Evolutionary conservation across 2,797 vertebrate genomes (phyloP).

Genomic region (Schizopygopsis malacanthus): DNA sequence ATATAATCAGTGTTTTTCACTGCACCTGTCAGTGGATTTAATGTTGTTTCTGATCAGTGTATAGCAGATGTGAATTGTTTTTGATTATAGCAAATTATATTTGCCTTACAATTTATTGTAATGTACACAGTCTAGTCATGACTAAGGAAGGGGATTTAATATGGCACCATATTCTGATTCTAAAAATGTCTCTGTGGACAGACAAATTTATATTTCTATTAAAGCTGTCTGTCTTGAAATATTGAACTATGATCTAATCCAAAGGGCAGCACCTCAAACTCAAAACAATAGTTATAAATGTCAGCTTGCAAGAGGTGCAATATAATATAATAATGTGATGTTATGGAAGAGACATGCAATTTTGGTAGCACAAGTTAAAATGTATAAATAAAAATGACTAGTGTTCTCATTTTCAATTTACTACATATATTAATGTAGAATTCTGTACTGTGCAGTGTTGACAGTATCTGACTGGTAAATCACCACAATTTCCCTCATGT

Average conservation of each 20-base stretch:
- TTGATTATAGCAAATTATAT: background rate
- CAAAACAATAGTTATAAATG: conserved; percentile 22
- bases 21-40: background rate
- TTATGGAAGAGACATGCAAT: background rate
- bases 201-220: conserved; percentile 12
- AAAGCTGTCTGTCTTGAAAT: background rate
- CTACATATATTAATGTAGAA: background rate
- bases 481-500: background rate
- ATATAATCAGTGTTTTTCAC: background rate
- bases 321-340: conserved; percentile 2
- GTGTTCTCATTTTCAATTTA: background rate
- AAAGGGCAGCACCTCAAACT: conserved; percentile 15
- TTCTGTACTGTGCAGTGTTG: background rate
- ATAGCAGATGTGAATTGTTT: background rate
- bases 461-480: background rate
- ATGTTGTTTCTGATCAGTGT: background rate
- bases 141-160: background rate
- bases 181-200: conserved; percentile 16
- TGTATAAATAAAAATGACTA: background rate
- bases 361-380: background rate
- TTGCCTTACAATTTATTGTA: background rate
- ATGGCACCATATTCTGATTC: background rate
- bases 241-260: conserved; percentile 26
- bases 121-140: background rate
- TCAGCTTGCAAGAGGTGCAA: background rate